A percentile compares a stretch with the other conserved stretches of the same genome.
These are phyloP conservation scores for Hydractinia symbiolongicarpus DNA, from an alignment of 30 jellyfish, hydroid and myxozoan species.

Conservation along the genomic window DNA sequence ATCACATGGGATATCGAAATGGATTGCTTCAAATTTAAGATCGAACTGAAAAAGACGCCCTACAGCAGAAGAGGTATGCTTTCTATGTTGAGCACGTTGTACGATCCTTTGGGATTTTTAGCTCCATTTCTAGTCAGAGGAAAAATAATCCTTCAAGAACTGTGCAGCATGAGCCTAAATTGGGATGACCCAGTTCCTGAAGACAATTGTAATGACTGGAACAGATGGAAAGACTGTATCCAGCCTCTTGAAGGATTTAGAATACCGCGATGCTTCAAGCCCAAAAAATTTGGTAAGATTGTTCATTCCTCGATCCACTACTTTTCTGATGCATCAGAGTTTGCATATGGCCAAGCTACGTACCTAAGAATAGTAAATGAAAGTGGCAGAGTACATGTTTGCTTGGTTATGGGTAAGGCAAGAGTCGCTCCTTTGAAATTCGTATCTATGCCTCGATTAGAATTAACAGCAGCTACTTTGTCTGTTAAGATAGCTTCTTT, in stretches of 20 bases:
- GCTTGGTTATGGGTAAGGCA: conserved; percentile 27
- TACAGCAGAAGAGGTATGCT: conserved; percentile 35
- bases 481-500: conserved; percentile 8
- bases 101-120: conserved; percentile 28
- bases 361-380: conserved; percentile 3
- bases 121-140: conserved; percentile 20
- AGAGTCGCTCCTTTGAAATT: conserved; percentile 32
- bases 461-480: conserved; percentile 27
- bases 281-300: conserved; percentile 24
- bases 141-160: conserved; percentile 8
- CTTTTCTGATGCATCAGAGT: conserved; percentile 38
- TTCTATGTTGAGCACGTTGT: conserved; percentile 11
- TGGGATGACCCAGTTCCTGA: conserved; percentile 29
- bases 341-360: conserved; percentile 27
- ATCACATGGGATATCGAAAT: background rate
- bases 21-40: background rate
- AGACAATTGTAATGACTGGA: conserved; percentile 21
- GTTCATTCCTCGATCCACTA: conserved; percentile 16
- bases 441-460: conserved; percentile 27
- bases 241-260: conserved; percentile 23
- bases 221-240: conserved; percentile 31
- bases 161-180: background rate
- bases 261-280: conserved; percentile 38
- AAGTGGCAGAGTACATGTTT: conserved; percentile 3
- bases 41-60: conserved; percentile 7